Evolutionary conservation across 2,797 vertebrate species (phyloP).

Genomic region (Microctenopoma lineatum): DNA sequence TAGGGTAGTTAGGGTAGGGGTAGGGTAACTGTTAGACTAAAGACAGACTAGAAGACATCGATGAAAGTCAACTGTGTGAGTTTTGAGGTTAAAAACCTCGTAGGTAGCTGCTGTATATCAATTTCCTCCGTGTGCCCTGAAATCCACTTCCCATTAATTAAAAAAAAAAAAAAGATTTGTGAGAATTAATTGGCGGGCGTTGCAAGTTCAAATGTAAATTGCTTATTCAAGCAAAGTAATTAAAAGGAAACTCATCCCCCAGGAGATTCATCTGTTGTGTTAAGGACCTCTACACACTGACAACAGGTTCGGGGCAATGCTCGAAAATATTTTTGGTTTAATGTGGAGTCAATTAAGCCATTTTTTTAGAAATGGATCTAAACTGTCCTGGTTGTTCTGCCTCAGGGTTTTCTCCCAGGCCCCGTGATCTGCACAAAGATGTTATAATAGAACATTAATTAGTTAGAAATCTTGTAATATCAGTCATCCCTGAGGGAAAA

Average conservation of each 20-base stretch:
- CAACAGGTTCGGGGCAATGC: conserved; percentile 42
- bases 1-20: too few species aligned
- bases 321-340: conserved; percentile 14
- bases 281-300: conserved; percentile 41
- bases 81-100: conserved; percentile 53
- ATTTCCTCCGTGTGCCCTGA: conserved; percentile 59
- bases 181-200: conserved; percentile 62
- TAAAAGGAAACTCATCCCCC: conserved; percentile 64
- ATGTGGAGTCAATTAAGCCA: conserved; percentile 39
- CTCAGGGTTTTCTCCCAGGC: conserved; percentile 24
- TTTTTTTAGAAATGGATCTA: conserved; percentile 7
- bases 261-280: conserved; percentile 55
- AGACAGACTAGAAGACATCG: background rate
- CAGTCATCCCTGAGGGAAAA: conserved; percentile 36
- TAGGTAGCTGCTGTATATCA: conserved; percentile 55
- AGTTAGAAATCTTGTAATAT: conserved; percentile 28
- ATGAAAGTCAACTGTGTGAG: conserved; percentile 21
- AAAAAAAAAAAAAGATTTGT: conserved; percentile 65
- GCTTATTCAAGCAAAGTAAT: conserved; percentile 73
- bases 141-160: conserved; percentile 57
- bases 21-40: too few species aligned
- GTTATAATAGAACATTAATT: conserved; percentile 44
- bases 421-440: conserved; percentile 15
- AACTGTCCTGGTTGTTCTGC: background rate
- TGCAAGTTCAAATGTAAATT: conserved; percentile 71